Evolutionary conservation across 2,797 vertebrate genomes (phyloP).

Genomic region (Serranus cabrilla): DNA sequence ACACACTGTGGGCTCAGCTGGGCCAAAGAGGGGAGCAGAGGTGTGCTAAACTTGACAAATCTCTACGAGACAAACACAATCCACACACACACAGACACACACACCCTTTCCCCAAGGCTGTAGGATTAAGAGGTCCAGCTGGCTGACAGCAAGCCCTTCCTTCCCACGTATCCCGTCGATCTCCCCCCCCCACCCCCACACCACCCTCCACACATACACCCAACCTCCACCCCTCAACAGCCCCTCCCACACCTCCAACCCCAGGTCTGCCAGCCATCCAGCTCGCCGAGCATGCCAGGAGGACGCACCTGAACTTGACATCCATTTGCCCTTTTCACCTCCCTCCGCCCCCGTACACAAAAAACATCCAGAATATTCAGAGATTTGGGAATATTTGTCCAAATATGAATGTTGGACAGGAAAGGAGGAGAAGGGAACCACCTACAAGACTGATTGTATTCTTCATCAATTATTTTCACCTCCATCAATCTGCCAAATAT

Average conservation of each 20-base stretch:
- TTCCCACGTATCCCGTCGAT: slow-evolving; percentile 86
- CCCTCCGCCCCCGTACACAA: slow-evolving; percentile 20
- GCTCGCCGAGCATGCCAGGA: slow-evolving; percentile 62
- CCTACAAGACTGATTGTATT: not conserved
- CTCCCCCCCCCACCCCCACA: slow-evolving; percentile 34
- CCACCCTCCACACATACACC: slow-evolving; percentile 12
- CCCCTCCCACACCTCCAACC: slow-evolving; percentile 67
- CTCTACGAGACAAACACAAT: slow-evolving; percentile 78
- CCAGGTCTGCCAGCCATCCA: slow-evolving; percentile 72
- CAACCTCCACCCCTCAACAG: slow-evolving; percentile 35
- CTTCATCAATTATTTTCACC: slow-evolving; percentile 7
- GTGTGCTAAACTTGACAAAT: slow-evolving; percentile 85
- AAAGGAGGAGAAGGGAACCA: not conserved
- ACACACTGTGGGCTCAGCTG: slow-evolving; percentile 80
- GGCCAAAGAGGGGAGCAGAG: slow-evolving; percentile 79
- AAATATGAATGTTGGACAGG: not conserved
- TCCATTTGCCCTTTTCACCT: slow-evolving; percentile 56
- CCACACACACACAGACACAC: slow-evolving; percentile 61
- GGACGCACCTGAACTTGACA: slow-evolving; percentile 83
- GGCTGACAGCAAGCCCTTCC: slow-evolving; percentile 89
- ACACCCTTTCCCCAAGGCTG: slow-evolving; percentile 87
- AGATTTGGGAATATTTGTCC: not conserved
- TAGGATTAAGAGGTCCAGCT: slow-evolving; percentile 91
- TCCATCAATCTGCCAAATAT: too few species aligned
- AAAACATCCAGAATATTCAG: not conserved